Percentiles rank a stretch among this genome's conserved stretches.
Conservation (phyloP, 2,113 vertebrate genomes). For the Ovis aries region ARS-UI_Ramb_v3.0 NC_056054.1:149575001-149575500, state of each 20-base stretch:
- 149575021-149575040: background rate
- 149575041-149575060: background rate
- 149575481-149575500: background rate
- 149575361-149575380: background rate
- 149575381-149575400: background rate
- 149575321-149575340: background rate
- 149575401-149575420: background rate
- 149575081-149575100: background rate
- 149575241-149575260: background rate
- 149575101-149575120: background rate
- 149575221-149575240: background rate
- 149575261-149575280: background rate
- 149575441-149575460: background rate
- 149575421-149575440: background rate
- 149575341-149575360: background rate
- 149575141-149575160: background rate
- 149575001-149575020: background rate
- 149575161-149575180: background rate
- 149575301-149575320: background rate
- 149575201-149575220: background rate
- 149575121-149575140: background rate
- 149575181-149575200: background rate
- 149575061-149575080: background rate
- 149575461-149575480: background rate
- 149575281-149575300: background rate